These are phyloP conservation scores for Subanguina moxae DNA, from an alignment of 1,140 invertebrate species.

Conservation along the genomic window DNA sequence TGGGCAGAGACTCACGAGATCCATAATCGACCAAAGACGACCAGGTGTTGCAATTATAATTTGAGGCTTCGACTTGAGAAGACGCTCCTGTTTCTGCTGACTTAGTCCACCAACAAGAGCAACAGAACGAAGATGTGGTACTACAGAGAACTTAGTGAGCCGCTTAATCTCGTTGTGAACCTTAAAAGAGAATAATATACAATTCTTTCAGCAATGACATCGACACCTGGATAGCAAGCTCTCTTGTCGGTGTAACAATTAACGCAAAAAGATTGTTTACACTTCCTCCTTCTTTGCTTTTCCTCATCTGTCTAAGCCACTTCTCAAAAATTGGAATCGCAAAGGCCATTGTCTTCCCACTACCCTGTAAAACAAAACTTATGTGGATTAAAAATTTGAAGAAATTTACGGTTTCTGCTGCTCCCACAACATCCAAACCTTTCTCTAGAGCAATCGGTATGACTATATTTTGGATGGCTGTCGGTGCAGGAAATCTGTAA, in stretches of 20 bases:
- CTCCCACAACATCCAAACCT: constrained; percentile 80
- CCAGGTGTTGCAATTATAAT: constrained; percentile 93
- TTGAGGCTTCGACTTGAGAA: constrained; percentile 76
- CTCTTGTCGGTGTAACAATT: constrained; percentile 86
- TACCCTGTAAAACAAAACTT: constrained; percentile 66
- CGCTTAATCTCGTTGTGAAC: constrained; percentile 62
- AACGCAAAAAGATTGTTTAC: constrained; percentile 64
- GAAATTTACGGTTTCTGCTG: constrained; percentile 74
- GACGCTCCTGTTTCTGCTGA: constrained; percentile 77
- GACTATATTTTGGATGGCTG: constrained; percentile 73
- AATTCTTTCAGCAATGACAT: background rate
- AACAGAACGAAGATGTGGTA: constrained; percentile 5
- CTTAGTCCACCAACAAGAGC: constrained; percentile 45
- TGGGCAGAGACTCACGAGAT: constrained; percentile 17
- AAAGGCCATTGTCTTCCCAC: constrained; percentile 94
- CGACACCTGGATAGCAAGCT: constrained; percentile 82
- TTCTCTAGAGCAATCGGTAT: constrained; percentile 81
- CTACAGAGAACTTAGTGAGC: constrained; percentile 11
- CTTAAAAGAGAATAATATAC: constrained; percentile 67
- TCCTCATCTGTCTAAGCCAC: constrained; percentile 65
- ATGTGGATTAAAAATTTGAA: background rate
- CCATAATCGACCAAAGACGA: constrained; percentile 79
- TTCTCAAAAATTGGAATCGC: constrained; percentile 82
- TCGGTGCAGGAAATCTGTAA: constrained; percentile 74
- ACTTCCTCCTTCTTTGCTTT: constrained; percentile 4